phyloP scores from a whole-genome alignment of 2,113 vertebrate genomes.

The Corvus moneduloides region DNA sequence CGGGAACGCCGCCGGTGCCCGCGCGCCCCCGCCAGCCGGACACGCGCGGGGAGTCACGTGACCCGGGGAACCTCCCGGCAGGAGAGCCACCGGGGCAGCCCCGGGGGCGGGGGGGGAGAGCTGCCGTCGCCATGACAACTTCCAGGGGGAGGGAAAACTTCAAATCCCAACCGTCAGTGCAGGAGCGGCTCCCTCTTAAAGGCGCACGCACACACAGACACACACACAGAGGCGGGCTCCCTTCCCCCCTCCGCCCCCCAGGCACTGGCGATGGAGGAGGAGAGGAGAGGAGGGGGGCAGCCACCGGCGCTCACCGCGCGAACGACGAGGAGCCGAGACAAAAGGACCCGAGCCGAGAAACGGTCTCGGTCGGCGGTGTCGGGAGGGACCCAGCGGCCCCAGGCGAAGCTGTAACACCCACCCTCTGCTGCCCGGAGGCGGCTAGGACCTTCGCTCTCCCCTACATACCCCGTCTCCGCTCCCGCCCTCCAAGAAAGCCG shows the following conservation, averaged over 20 bases:
- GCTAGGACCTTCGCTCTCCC: not conserved
- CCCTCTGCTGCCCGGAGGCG: not conserved
- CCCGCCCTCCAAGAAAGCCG: not conserved
- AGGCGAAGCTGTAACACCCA: not conserved
- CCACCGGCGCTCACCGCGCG: conserved; percentile 21
- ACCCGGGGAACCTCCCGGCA: not conserved
- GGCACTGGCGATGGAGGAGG: not conserved
- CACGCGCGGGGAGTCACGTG: not conserved
- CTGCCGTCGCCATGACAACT: conserved; percentile 60
- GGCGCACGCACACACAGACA: conserved; percentile 24
- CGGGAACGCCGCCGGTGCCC: not conserved
- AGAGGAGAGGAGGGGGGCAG: conserved; percentile 27
- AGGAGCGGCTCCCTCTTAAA: conserved; percentile 76
- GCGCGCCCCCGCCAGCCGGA: not conserved
- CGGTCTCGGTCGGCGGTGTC: not conserved
- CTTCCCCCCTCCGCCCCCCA: conserved; percentile 31
- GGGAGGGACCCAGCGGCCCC: not conserved
- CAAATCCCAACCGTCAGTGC: conserved; percentile 81
- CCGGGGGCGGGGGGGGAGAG: not conserved
- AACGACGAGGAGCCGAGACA: not conserved
- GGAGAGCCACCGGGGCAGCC: not conserved
- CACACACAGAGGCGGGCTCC: conserved; percentile 23
- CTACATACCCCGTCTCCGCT: not conserved
- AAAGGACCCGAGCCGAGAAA: conserved; percentile 13
- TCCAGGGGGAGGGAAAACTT: conserved; percentile 67